Conservation (phyloP, 1,140 invertebrate genomes). For the Diorhabda sublineata region DNA sequence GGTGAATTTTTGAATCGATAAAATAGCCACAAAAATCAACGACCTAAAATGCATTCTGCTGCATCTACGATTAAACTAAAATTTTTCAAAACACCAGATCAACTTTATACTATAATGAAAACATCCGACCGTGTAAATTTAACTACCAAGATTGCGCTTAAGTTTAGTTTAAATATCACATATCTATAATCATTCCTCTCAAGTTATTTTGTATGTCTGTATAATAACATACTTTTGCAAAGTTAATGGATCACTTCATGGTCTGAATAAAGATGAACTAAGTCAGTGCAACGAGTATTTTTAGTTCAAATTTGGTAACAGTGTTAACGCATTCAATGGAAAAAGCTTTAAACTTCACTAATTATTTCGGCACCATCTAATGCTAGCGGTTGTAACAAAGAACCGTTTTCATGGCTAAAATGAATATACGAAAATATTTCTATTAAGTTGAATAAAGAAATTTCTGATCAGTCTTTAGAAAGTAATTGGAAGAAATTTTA, state of each 20-base stretch:
- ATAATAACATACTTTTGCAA: slow-evolving; percentile 13
- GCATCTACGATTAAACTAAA: neutral
- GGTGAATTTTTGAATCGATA: slow-evolving; percentile 7
- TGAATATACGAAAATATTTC: no score
- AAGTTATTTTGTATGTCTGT: slow-evolving; percentile 4
- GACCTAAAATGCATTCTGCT: slow-evolving; percentile 18
- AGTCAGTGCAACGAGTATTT: slow-evolving; percentile 2
- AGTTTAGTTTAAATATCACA: slow-evolving; percentile 5
- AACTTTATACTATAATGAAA: slow-evolving; percentile 5
- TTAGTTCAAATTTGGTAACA: slow-evolving; percentile 10
- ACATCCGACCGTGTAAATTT: slow-evolving; percentile 23
- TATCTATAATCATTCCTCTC: neutral
- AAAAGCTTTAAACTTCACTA: neutral
- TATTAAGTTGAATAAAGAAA: no score
- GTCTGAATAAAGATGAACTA: slow-evolving; percentile 17
- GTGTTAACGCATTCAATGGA: neutral
- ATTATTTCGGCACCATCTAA: no score
- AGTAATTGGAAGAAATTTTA: no score
- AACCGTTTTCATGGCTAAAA: no score
- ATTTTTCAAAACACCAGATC: neutral
- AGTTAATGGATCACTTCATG: slow-evolving; percentile 13
- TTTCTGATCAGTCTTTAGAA: no score
- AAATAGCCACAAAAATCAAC: slow-evolving; percentile 15
- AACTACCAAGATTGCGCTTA: slow-evolving; percentile 15
- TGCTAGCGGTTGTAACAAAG: no score